phyloP scores from a whole-genome alignment of 2,888 invertebrate species.

The Hesperia comma region DNA sequence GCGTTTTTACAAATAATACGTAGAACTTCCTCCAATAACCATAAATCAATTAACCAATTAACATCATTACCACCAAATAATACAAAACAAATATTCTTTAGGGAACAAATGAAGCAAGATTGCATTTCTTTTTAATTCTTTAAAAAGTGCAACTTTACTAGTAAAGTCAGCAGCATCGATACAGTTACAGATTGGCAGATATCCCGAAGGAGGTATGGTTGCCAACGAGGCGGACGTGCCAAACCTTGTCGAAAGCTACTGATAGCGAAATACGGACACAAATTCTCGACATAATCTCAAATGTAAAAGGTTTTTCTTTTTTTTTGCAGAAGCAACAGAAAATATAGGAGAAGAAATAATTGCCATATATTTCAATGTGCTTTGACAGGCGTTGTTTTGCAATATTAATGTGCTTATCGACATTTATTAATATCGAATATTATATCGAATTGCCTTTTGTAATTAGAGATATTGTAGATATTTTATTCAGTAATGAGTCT shows the following conservation, averaged over 20 bases:
- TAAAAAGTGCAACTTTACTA: constrained; percentile 19
- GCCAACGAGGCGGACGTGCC: constrained; percentile 30
- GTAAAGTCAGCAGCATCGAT: constrained; percentile 19
- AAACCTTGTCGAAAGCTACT: constrained; percentile 22
- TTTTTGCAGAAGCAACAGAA: neutral
- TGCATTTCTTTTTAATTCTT: neutral
- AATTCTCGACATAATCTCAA: constrained; percentile 5
- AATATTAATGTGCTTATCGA: too few species aligned
- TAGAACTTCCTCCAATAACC: too few species aligned
- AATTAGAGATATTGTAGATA: too few species aligned
- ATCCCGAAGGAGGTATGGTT: constrained; percentile 25
- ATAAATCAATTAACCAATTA: too few species aligned
- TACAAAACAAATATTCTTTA: too few species aligned
- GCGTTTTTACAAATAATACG: too few species aligned
- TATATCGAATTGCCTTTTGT: too few species aligned
- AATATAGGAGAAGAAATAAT: neutral
- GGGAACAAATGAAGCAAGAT: neutral
- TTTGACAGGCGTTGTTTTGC: neutral
- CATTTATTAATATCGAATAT: too few species aligned
- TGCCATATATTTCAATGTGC: neutral
- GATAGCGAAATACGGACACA: constrained; percentile 19
- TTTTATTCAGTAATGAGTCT: too few species aligned
- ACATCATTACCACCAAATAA: too few species aligned
- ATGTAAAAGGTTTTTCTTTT: constrained; percentile 15
- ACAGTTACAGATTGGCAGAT: constrained; percentile 32